Conservation (phyloP, 2,797 vertebrate genomes). For the Bradypus variegatus region DNA sequence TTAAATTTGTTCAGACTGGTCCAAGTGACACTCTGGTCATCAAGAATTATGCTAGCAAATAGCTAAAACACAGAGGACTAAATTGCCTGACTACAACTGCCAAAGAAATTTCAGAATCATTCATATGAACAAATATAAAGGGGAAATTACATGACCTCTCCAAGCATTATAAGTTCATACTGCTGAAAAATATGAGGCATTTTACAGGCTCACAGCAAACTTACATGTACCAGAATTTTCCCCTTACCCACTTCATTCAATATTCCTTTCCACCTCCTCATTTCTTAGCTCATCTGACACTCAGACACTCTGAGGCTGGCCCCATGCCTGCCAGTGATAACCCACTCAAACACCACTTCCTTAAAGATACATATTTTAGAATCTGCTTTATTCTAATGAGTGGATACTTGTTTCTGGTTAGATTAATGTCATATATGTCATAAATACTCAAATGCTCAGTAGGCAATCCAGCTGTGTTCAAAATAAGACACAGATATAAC, state of each 20-base stretch:
- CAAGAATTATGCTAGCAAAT: neutral
- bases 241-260: neutral
- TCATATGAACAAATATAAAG: neutral
- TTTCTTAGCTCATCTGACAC: neutral
- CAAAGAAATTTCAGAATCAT: neutral
- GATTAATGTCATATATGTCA: neutral
- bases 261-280: neutral
- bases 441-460: neutral
- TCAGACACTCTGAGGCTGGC: neutral
- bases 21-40: conserved; percentile 13
- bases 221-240: neutral
- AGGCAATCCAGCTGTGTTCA: neutral
- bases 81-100: neutral
- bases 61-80: neutral
- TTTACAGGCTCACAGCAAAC: neutral
- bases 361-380: neutral
- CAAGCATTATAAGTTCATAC: neutral
- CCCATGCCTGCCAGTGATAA: neutral
- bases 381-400: neutral
- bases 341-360: neutral
- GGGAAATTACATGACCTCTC: neutral
- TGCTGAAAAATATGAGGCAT: neutral
- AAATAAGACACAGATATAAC: neutral
- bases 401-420: neutral
- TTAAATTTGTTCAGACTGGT: neutral